Conservation (phyloP, 2,113 vertebrate species). For the Urocolius indicus region DNA sequence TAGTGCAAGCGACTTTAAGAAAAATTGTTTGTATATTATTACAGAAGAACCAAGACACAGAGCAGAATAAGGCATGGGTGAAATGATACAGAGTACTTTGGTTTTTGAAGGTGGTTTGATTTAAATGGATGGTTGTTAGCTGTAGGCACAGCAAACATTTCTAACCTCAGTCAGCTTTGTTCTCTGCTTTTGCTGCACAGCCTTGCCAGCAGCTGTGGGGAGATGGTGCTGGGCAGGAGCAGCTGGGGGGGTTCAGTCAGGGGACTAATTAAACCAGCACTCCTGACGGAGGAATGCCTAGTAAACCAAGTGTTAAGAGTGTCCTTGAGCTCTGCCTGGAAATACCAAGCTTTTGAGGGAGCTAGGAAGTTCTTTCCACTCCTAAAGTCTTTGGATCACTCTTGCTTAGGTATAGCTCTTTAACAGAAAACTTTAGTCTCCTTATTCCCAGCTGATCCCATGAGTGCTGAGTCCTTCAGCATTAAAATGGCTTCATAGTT, state of each 20-base stretch:
- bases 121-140: not conserved
- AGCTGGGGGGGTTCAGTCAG: not conserved
- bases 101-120: not conserved
- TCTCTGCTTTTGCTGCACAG: not conserved
- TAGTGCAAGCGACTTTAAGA: not conserved
- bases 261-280: not conserved
- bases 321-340: not conserved
- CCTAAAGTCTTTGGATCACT: not conserved
- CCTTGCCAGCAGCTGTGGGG: not conserved
- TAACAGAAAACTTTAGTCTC: not conserved
- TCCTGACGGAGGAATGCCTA: not conserved
- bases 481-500: not conserved
- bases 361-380: not conserved
- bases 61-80: not conserved
- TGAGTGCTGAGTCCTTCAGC: not conserved
- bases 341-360: not conserved
- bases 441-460: not conserved
- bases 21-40: not conserved
- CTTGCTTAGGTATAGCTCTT: not conserved
- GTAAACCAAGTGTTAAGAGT: not conserved
- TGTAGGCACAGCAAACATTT: not conserved
- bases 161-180: not conserved
- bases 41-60: not conserved
- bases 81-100: not conserved
- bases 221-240: not conserved